phyloP scores from a whole-genome alignment of 2,113 vertebrate genomes.

The Hemiprocne comata region DNA sequence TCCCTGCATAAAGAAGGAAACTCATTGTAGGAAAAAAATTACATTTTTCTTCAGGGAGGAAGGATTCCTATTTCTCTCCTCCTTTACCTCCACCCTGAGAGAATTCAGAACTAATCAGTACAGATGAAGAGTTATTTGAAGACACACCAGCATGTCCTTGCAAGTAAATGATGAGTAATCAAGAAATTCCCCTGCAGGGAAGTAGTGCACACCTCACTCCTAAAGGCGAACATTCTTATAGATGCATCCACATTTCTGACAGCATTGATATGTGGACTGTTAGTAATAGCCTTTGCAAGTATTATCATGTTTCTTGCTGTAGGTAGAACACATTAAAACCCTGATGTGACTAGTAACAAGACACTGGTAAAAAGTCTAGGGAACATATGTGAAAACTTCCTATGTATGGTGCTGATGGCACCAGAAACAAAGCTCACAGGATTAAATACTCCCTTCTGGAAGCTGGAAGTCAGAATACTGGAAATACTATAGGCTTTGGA shows the following conservation, averaged over 20 bases:
- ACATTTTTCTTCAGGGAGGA: not conserved
- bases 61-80: not conserved
- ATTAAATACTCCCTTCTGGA: not conserved
- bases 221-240: not conserved
- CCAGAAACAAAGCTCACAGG: not conserved
- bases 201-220: not conserved
- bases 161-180: constrained; percentile 22
- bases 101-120: not conserved
- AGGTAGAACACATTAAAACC: not conserved
- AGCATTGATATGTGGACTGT: not conserved
- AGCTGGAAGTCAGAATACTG: not conserved
- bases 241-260: not conserved
- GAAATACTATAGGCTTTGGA: not conserved
- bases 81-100: not conserved
- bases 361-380: not conserved
- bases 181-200: constrained; percentile 46
- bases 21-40: not conserved
- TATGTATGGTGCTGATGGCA: not conserved
- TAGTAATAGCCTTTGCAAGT: not conserved
- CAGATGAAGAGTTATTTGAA: not conserved
- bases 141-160: constrained; percentile 9
- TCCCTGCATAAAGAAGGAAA: not conserved
- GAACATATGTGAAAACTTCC: not conserved
- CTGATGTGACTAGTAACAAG: not conserved
- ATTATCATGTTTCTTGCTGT: not conserved